Evolutionary conservation across 1,140 invertebrate species (phyloP), one percentile per base, ranked within the genome.

Genomic region (Drosophila jambulina): DNA sequence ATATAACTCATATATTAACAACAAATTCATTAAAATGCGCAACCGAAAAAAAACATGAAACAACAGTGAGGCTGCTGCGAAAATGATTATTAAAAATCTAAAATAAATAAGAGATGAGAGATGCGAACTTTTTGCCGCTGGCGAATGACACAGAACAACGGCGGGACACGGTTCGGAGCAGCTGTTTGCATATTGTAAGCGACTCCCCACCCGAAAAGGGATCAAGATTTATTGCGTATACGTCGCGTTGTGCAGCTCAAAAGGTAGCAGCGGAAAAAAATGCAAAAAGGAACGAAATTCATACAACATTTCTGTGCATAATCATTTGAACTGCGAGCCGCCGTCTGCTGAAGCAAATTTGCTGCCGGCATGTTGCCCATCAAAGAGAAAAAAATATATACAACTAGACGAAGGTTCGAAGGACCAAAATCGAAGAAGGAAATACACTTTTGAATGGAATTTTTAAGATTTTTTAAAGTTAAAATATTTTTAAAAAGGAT

Each of bases 41-140:
- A 85, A 69, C 62, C 49, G 45, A 60, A 64, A 83, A 88, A 88
- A 87, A 53, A 76, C 13, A 40, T 27, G 27, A 43, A 72, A 60
- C 57, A 59, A 54, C 48, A 49, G 25, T 34, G 53, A 49, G 59
- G 53, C 53, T 64, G 60, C 80, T 68, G 67, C 80, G 69, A 72
- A 86, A 87, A 83, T 88, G 78, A 88, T 88, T 88, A 88, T 88
- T 88, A 88, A 88, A 88, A 88, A 88, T 88, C 84, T 88, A 88
- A 90, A 88, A 88, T 88, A 88, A 88, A 88, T 88, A 88, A 88
- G 80, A 88, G 85, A 88, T 87, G 84, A 83, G 82, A 87, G 84
- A 88, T 88, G 84, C 88, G 74, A 84, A 71, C 59, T 81, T 88
- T 65, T 75, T 71, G 84, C 84, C 84, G 69, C 56, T 75, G 75